Percentiles rank a stretch among this genome's conserved stretches.
Conservation (phyloP, 2,113 vertebrate species). For the Microcebus jonahi region DNA sequence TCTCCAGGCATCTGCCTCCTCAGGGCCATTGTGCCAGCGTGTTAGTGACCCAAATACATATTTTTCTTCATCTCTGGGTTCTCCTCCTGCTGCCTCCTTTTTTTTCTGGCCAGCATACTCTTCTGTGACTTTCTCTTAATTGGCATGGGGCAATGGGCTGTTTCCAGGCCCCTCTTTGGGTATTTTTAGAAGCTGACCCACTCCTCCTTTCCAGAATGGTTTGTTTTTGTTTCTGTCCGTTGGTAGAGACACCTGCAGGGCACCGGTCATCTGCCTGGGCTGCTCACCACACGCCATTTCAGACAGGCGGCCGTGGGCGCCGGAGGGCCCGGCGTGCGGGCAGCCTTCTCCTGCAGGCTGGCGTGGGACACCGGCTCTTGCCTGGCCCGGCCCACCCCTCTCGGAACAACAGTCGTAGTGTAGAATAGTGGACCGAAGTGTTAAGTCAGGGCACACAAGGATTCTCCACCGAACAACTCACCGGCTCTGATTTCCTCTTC, state of each 20-base stretch:
- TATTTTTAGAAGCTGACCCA: constrained; percentile 16
- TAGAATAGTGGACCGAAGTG: background rate
- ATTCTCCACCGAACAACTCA: background rate
- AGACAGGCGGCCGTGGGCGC: background rate
- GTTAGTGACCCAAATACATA: constrained; percentile 1
- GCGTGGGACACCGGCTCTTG: fast-evolving
- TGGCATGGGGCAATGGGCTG: background rate
- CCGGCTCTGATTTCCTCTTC: background rate
- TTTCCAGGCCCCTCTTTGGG: background rate
- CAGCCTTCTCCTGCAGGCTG: background rate
- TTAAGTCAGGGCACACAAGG: background rate
- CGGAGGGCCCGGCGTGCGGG: background rate
- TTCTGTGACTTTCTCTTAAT: background rate
- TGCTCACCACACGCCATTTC: too few relatives aligned
- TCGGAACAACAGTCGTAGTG: background rate
- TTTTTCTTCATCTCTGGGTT: background rate
- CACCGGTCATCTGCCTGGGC: background rate
- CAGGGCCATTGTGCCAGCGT: fast-evolving
- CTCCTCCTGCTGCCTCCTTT: background rate
- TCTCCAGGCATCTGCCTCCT: background rate
- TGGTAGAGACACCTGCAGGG: background rate
- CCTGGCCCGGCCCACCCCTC: background rate
- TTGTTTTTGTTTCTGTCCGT: background rate
- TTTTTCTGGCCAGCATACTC: background rate
- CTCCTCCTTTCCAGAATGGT: background rate